These are phyloP conservation scores for Emberiza fucata DNA, from an alignment of 2,113 vertebrate species.

Conservation along the genomic window DNA sequence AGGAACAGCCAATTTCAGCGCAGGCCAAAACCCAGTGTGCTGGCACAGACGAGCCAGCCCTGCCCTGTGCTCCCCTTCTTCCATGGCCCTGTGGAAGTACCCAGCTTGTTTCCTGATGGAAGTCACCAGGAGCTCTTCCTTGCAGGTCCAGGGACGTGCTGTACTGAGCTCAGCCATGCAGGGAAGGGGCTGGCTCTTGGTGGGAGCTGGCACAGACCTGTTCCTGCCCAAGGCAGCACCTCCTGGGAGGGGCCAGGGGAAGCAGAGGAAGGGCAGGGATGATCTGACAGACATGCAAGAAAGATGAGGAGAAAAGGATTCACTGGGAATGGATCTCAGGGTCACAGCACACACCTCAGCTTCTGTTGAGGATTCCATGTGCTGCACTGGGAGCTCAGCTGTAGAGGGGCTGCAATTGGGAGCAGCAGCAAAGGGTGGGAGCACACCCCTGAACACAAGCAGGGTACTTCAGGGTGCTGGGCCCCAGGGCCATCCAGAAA, in stretches of 20 bases:
- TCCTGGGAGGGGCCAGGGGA: neutral
- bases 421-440: neutral
- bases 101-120: neutral
- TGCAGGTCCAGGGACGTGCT: neutral
- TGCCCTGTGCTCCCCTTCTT: neutral
- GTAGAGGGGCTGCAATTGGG: accelerated
- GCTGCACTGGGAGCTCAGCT: accelerated
- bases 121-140: neutral
- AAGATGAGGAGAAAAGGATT: neutral
- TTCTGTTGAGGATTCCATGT: neutral
- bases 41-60: neutral
- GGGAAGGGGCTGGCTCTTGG: neutral
- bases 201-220: neutral
- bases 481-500: neutral
- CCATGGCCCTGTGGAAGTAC: neutral
- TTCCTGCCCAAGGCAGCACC: neutral
- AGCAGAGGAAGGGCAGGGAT: neutral
- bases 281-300: accelerated
- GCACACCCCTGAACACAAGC: neutral
- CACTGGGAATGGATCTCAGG: neutral
- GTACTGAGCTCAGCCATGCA: neutral
- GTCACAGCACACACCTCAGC: neutral
- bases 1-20: neutral
- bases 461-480: neutral
- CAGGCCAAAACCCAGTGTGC: neutral